Percentiles rank a stretch among this genome's conserved stretches.
Conservation (phyloP, 2,888 invertebrate genomes). For the Tortrix viridana region DNA sequence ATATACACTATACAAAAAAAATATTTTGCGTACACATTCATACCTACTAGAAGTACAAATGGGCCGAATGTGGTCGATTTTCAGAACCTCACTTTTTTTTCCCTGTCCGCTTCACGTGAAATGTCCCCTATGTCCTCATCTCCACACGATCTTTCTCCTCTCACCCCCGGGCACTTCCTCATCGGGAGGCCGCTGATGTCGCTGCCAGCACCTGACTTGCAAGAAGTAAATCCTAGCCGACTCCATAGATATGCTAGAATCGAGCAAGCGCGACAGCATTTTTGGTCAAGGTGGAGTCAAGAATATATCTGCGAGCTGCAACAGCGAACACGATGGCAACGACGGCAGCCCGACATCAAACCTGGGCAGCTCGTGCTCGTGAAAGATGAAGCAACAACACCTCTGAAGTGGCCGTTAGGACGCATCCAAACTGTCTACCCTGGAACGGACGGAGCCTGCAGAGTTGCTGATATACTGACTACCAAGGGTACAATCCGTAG, state of each 20-base stretch:
- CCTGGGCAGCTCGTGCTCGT: neutral
- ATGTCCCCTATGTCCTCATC: too few species aligned
- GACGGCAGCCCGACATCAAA: neutral
- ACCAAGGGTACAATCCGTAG: slow-evolving; percentile 5
- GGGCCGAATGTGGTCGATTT: too few species aligned
- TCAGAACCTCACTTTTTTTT: too few species aligned
- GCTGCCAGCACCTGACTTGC: too few species aligned
- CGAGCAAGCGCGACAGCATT: slow-evolving; percentile 10
- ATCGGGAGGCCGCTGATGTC: too few species aligned
- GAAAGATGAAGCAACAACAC: neutral
- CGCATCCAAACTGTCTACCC: neutral
- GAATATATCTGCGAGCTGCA: slow-evolving; percentile 13
- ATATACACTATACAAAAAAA: too few species aligned
- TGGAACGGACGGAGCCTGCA: slow-evolving; percentile 2
- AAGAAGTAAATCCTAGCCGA: slow-evolving; percentile 1
- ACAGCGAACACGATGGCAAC: neutral
- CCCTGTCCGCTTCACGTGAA: too few species aligned
- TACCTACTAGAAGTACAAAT: too few species aligned
- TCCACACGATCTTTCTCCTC: too few species aligned
- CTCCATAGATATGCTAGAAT: slow-evolving; percentile 9
- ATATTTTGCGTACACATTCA: too few species aligned
- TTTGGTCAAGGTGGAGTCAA: slow-evolving; percentile 6
- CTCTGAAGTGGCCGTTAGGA: too few species aligned
- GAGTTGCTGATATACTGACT: slow-evolving; percentile 1
- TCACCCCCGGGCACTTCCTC: too few species aligned